Conservation (phyloP, 2,888 invertebrate species). For the Netelia inedita region DNA sequence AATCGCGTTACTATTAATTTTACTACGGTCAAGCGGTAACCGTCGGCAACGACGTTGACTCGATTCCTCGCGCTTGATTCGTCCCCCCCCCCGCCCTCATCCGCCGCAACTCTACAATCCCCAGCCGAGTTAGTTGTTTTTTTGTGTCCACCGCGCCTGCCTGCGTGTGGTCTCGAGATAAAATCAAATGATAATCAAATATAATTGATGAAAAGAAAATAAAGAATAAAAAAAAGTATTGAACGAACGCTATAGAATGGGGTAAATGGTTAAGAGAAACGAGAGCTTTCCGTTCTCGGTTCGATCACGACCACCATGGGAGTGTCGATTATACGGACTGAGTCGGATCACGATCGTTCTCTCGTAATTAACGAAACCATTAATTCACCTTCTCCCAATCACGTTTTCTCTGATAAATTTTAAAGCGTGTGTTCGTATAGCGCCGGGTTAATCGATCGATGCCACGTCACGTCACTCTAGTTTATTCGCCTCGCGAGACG, state of each 20-base stretch:
- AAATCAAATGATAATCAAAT: background rate
- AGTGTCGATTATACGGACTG: no score
- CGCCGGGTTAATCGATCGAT: constrained; percentile 62
- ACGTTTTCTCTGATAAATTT: constrained; percentile 14
- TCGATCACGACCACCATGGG: constrained; percentile 1
- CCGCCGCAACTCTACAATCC: background rate
- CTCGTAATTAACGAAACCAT: constrained; percentile 50
- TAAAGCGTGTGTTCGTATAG: constrained; percentile 17
- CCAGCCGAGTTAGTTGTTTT: background rate
- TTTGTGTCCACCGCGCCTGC: background rate
- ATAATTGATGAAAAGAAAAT: background rate
- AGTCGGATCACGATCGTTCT: background rate
- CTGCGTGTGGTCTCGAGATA: background rate
- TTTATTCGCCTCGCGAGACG: constrained; percentile 63
- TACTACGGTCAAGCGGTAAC: constrained; percentile 61
- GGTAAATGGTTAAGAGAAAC: background rate
- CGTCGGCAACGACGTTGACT: constrained; percentile 45
- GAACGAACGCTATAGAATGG: no score
- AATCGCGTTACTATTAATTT: constrained; percentile 73
- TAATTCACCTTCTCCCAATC: constrained; percentile 12
- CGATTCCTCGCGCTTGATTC: constrained; percentile 54
- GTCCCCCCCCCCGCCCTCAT: constrained; percentile 20
- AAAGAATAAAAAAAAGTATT: no score
- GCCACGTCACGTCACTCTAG: constrained; percentile 57
- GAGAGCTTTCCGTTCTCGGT: background rate